Conservation (phyloP, 1,140 invertebrate species). For the Ceratitis capitata region DNA sequence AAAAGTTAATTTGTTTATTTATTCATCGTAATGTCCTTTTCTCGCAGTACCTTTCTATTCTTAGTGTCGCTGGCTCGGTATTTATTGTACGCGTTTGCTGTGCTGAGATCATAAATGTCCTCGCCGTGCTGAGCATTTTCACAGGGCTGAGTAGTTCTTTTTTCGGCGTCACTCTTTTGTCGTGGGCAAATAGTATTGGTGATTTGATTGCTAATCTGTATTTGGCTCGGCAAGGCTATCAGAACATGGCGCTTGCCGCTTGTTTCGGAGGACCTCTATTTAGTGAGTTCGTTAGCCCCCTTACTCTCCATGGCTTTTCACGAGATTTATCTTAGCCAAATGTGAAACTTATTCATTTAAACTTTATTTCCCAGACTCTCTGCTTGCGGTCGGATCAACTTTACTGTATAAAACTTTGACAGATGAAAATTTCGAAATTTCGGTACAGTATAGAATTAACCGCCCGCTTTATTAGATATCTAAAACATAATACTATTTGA, state of each 20-base stretch:
- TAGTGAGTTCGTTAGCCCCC: slow-evolving; percentile 25
- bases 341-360: neutral
- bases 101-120: slow-evolving; percentile 39
- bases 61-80: slow-evolving; percentile 37
- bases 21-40: neutral
- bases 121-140: slow-evolving; percentile 39
- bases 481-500: too few species aligned
- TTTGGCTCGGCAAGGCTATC: slow-evolving; percentile 44
- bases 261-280: slow-evolving; percentile 47
- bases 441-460: neutral
- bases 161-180: slow-evolving; percentile 42
- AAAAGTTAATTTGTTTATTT: too few species aligned
- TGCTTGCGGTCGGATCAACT: neutral
- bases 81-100: slow-evolving; percentile 41
- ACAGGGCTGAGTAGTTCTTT: slow-evolving; percentile 40
- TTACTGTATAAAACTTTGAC: slow-evolving; percentile 16
- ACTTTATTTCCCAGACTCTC: neutral
- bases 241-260: slow-evolving; percentile 47
- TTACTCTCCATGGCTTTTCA: neutral
- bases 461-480: neutral
- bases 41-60: slow-evolving; percentile 38
- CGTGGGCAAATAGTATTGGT: slow-evolving; percentile 45
- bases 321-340: too few species aligned
- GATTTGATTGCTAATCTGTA: slow-evolving; percentile 44
- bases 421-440: neutral